Conservation (phyloP, 2,888 invertebrate species). For the Ptilodon capucinus region DNA sequence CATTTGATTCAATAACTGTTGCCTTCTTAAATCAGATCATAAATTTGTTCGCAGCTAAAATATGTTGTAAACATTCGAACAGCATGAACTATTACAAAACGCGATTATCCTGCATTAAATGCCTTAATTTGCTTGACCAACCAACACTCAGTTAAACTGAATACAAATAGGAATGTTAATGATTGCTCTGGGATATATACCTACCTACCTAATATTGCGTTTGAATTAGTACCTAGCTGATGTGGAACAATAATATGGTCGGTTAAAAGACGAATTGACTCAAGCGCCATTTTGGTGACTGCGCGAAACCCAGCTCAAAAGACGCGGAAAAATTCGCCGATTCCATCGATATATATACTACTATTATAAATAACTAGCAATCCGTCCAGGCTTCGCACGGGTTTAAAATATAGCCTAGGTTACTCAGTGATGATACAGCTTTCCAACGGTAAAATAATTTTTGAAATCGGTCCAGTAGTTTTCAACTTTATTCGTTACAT, state of each 20-base stretch:
- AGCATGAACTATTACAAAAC: slow-evolving; percentile 39
- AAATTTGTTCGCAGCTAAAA: slow-evolving; percentile 22
- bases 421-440: too few species aligned
- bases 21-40: slow-evolving; percentile 1
- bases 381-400: too few species aligned
- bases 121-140: slow-evolving; percentile 31
- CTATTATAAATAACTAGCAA: too few species aligned
- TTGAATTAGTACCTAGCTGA: slow-evolving; percentile 10
- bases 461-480: too few species aligned
- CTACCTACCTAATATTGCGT: not conserved
- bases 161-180: slow-evolving; percentile 1
- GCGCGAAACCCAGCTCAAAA: too few species aligned
- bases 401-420: too few species aligned
- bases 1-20: not conserved
- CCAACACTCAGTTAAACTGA: slow-evolving; percentile 1
- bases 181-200: slow-evolving; percentile 20
- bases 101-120: slow-evolving; percentile 37
- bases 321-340: too few species aligned
- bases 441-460: too few species aligned
- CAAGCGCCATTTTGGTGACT: too few species aligned
- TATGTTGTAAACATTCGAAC: slow-evolving; percentile 37
- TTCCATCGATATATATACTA: too few species aligned
- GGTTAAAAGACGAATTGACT: too few species aligned
- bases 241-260: slow-evolving; percentile 21
- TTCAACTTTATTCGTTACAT: too few species aligned